phyloP scores from a whole-genome alignment of 64 coral and sea anemone genomes.

The Stichodactyla mertensii region DNA sequence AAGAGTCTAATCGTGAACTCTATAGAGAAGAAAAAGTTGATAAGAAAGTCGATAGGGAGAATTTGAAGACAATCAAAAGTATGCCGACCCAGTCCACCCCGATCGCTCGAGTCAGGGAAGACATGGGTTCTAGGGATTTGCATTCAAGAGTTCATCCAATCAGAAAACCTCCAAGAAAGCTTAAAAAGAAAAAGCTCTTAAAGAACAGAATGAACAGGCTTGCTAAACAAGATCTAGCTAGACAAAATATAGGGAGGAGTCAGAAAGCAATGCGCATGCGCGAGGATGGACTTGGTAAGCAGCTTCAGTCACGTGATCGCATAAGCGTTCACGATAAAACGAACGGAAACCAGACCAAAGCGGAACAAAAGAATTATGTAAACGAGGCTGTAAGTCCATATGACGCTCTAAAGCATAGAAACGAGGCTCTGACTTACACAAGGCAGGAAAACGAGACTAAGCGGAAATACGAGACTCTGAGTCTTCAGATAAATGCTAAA shows the following conservation, averaged over 20 bases:
- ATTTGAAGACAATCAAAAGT: not conserved
- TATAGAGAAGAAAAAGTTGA: slow-evolving; percentile 51
- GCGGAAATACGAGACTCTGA: not conserved
- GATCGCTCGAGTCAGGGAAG: not conserved
- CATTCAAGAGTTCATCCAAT: not conserved
- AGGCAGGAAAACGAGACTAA: not conserved
- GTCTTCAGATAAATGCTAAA: too few relatives aligned
- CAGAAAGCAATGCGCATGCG: not conserved
- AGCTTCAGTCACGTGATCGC: not conserved
- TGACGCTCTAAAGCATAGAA: not conserved
- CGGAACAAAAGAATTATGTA: not conserved
- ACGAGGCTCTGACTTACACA: not conserved
- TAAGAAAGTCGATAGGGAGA: slow-evolving; percentile 19
- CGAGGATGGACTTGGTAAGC: not conserved
- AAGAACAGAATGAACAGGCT: not conserved
- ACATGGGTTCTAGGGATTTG: not conserved
- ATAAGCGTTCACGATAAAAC: not conserved
- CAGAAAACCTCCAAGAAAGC: not conserved
- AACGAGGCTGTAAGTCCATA: not conserved
- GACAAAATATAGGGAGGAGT: not conserved
- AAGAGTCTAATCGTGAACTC: slow-evolving; percentile 48
- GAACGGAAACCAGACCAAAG: not conserved
- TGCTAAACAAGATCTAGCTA: not conserved
- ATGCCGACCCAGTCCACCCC: not conserved
- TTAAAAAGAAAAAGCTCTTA: not conserved